These are phyloP conservation scores for Macrophya annulata DNA, from an alignment of 2,888 invertebrate species.

Conservation along the genomic window DNA sequence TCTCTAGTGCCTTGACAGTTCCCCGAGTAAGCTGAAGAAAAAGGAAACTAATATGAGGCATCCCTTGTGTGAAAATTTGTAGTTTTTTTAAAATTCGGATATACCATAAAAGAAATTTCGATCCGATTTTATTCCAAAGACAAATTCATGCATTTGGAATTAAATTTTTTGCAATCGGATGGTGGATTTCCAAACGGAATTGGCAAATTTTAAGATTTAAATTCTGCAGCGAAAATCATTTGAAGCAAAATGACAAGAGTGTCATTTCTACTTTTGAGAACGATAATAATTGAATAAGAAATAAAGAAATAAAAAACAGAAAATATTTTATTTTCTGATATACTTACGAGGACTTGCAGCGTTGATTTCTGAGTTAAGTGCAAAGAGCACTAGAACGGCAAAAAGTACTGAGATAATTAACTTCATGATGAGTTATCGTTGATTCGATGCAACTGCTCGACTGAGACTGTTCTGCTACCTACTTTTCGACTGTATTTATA, in stretches of 20 bases:
- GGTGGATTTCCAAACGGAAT: neutral
- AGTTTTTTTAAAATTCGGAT: neutral
- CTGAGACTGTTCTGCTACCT: neutral
- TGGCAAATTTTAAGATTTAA: neutral
- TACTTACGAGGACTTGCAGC: neutral
- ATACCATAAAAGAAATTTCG: neutral
- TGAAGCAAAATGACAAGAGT: neutral
- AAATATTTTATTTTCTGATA: neutral
- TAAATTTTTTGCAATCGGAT: neutral
- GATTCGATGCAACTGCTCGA: neutral
- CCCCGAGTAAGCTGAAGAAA: neutral
- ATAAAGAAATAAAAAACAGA: neutral
- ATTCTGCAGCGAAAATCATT: neutral
- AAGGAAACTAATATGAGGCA: neutral
- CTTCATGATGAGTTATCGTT: constrained; percentile 16
- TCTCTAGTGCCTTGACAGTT: constrained; percentile 24
- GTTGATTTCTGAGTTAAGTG: constrained; percentile 15
- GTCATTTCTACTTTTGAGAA: neutral
- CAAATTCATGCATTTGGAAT: neutral
- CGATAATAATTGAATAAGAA: neutral
- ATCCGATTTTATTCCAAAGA: neutral
- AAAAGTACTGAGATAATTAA: neutral
- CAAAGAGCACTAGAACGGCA: neutral
- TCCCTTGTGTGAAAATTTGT: neutral
- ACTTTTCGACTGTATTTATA: neutral